Evolutionary conservation across 1,140 invertebrate genomes (phyloP).

Genomic region (Phortica variegata): DNA sequence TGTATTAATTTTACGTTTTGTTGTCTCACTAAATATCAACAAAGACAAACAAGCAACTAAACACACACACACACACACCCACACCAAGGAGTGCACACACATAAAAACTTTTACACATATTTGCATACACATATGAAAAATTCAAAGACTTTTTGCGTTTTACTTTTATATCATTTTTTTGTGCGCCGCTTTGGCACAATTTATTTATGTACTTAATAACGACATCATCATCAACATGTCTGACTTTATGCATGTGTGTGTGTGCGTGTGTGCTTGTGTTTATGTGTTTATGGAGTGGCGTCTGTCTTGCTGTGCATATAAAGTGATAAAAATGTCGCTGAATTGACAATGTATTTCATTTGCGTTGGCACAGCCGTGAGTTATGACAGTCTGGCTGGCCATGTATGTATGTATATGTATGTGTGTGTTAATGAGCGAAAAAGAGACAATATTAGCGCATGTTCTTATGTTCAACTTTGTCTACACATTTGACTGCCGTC

Average conservation of each 20-base stretch:
- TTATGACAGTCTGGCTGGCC: too few species aligned
- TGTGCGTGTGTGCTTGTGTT: background rate
- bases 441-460: background rate
- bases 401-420: too few species aligned
- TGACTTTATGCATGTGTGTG: conserved; percentile 2
- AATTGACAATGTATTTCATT: conserved; percentile 51
- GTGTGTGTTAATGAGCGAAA: conserved; percentile 16
- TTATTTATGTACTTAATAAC: conserved; percentile 54
- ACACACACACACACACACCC: conserved; percentile 3
- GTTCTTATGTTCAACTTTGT: conserved; percentile 3
- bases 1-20: too few species aligned
- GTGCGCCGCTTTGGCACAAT: too few species aligned
- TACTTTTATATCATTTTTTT: conserved; percentile 19
- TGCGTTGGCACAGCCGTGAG: too few species aligned
- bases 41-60: too few species aligned
- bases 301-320: conserved; percentile 3
- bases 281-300: background rate
- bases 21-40: too few species aligned
- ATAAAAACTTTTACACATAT: too few species aligned
- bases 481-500: background rate
- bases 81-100: background rate
- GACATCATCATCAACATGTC: conserved; percentile 41
- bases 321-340: conserved; percentile 52
- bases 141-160: conserved; percentile 12
- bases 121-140: too few species aligned